phyloP scores from a whole-genome alignment of 2,113 vertebrate species.

The Chrysemys picta region DNA sequence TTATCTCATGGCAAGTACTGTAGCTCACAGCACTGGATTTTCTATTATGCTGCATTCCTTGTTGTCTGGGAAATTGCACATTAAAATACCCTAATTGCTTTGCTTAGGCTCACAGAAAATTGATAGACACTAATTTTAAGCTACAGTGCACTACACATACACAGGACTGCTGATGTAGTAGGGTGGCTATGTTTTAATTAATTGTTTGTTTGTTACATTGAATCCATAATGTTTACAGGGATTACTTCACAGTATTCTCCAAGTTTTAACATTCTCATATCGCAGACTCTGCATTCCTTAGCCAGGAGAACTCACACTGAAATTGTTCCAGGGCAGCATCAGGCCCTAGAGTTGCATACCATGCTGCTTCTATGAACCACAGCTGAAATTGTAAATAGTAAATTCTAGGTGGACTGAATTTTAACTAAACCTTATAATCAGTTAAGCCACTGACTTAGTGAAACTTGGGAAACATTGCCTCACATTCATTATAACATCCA shows the following conservation, averaged over 20 bases:
- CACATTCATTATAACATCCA: too few species aligned
- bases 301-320: rapidly evolving
- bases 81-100: slow-evolving; percentile 42
- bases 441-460: too few species aligned
- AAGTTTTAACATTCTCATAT: rapidly evolving
- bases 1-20: too few species aligned
- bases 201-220: not conserved
- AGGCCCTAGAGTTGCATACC: rapidly evolving
- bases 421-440: too few species aligned
- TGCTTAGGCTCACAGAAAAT: not conserved
- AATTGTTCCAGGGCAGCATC: not conserved
- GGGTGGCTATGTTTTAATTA: not conserved
- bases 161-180: not conserved
- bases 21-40: not conserved
- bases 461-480: too few species aligned
- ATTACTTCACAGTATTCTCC: not conserved
- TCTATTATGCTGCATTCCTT: not conserved
- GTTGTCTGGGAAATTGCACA: not conserved
- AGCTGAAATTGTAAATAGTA: too few species aligned
- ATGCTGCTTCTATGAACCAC: rapidly evolving
- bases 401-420: too few species aligned
- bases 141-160: not conserved
- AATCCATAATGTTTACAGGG: not conserved
- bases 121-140: slow-evolving; percentile 10
- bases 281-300: not conserved